Conservation (phyloP, 2,113 vertebrate genomes). For the Rhinolophus ferrumequinum region DNA sequence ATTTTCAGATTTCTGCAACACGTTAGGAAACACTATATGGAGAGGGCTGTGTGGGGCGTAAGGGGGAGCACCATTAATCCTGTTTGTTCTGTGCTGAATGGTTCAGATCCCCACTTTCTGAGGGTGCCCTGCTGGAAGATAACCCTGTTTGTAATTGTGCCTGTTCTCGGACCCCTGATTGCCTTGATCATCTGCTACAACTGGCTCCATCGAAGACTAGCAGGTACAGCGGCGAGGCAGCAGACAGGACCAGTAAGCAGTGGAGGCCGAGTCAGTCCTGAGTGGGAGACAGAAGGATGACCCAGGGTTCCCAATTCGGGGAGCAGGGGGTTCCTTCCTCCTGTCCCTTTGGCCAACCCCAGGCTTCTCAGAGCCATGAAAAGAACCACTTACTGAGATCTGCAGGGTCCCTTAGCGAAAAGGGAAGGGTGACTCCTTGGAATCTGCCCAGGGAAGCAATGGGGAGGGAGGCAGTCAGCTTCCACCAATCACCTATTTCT, state of each 20-base stretch:
- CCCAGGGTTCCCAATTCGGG: not conserved
- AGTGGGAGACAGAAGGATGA: not conserved
- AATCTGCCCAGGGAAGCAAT: not conserved
- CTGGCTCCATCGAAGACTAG: conserved; percentile 78
- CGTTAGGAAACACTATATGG: not conserved
- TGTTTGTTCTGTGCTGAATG: not conserved
- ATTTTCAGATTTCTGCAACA: not conserved
- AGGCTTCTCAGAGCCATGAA: not conserved
- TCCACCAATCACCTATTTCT: not conserved
- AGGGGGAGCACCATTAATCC: not conserved
- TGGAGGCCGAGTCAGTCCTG: not conserved
- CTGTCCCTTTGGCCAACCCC: not conserved
- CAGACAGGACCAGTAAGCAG: not conserved
- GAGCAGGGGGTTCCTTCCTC: not conserved
- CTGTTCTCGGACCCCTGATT: conserved; percentile 71
- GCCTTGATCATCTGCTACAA: conserved; percentile 82
- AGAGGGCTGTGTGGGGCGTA: not conserved
- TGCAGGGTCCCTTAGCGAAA: not conserved
- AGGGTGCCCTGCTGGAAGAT: conserved; percentile 81
- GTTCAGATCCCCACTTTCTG: conserved; percentile 79
- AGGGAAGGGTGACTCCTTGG: not conserved
- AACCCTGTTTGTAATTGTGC: conserved; percentile 72
- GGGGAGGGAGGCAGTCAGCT: not conserved
- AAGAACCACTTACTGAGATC: not conserved
- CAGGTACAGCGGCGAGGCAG: conserved; percentile 55